Conservation (phyloP, 2,888 invertebrate genomes). For the Acanthoscelides obtectus region DNA sequence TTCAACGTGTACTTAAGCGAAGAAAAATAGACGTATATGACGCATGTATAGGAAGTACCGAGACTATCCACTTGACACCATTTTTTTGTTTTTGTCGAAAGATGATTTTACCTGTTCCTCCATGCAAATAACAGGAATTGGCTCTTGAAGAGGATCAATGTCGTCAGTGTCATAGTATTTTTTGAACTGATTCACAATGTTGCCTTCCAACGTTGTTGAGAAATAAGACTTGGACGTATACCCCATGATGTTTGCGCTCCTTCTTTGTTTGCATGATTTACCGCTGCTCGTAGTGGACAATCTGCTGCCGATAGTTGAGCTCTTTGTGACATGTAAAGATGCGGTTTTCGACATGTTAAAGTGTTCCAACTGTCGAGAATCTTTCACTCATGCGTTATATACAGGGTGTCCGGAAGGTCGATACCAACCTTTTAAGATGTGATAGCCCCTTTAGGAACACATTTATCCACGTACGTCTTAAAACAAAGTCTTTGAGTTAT, state of each 20-base stretch:
- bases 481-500: too few relatives aligned
- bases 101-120: not conserved
- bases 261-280: not conserved
- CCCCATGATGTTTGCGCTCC: not conserved
- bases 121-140: not conserved
- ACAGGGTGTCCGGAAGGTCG: too few relatives aligned
- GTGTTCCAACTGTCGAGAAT: not conserved
- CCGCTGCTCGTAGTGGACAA: not conserved
- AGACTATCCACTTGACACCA: too few relatives aligned
- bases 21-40: too few relatives aligned
- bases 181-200: not conserved
- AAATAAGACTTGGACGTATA: not conserved
- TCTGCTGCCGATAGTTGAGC: not conserved
- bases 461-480: too few relatives aligned
- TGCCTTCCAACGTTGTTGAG: not conserved
- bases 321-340: not conserved
- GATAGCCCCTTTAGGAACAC: too few relatives aligned
- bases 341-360: not conserved
- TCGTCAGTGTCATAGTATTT: not conserved
- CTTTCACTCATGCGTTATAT: conserved; percentile 1
- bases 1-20: too few relatives aligned
- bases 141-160: not conserved
- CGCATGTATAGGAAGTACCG: too few relatives aligned
- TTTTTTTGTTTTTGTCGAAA: too few relatives aligned
- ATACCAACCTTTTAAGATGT: too few relatives aligned